A percentile compares a stretch with the other conserved stretches of the same genome.
These are phyloP conservation scores for Onychomys leucogaster DNA, from an alignment of 2,797 vertebrate genomes.

Conservation along the genomic window DNA sequence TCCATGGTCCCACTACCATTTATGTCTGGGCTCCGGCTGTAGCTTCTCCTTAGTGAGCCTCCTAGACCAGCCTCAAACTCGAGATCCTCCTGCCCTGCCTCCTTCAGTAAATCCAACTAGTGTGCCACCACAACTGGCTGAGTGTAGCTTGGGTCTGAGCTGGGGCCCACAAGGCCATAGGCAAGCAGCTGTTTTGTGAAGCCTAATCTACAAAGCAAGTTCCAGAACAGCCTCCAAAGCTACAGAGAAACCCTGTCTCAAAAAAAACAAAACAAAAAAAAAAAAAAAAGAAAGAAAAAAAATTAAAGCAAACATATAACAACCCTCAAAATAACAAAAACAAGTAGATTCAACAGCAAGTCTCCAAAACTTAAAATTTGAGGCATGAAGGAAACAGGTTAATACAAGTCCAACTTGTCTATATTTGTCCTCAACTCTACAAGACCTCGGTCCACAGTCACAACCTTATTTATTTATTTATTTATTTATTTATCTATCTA, in stretches of 20 bases:
- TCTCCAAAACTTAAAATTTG: slow-evolving; percentile 86
- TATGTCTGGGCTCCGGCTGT: no score
- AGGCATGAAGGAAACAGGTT: slow-evolving; percentile 88
- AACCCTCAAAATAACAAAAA: slow-evolving; percentile 69
- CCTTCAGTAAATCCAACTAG: no score
- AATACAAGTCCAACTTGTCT: slow-evolving; percentile 87
- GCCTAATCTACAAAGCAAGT: background rate
- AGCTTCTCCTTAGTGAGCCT: no score
- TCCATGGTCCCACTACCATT: no score
- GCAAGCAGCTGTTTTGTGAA: no score
- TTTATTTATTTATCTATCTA: no score
- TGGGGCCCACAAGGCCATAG: no score
- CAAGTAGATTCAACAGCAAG: slow-evolving; percentile 85
- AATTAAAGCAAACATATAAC: background rate
- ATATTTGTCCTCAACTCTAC: slow-evolving; percentile 92
- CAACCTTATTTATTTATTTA: slow-evolving; percentile 42
- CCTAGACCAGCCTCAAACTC: no score
- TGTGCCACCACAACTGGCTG: no score
- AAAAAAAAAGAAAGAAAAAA: no score
- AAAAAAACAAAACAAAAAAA: background rate
- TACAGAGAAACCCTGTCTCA: background rate
- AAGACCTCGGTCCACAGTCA: slow-evolving; percentile 93
- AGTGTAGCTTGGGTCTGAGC: no score
- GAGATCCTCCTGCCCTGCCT: no score
- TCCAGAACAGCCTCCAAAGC: background rate